Evolutionary conservation across 2,113 vertebrate genomes (phyloP), one percentile per base, ranked within the genome.

Genomic region (Canis aureus): DNA sequence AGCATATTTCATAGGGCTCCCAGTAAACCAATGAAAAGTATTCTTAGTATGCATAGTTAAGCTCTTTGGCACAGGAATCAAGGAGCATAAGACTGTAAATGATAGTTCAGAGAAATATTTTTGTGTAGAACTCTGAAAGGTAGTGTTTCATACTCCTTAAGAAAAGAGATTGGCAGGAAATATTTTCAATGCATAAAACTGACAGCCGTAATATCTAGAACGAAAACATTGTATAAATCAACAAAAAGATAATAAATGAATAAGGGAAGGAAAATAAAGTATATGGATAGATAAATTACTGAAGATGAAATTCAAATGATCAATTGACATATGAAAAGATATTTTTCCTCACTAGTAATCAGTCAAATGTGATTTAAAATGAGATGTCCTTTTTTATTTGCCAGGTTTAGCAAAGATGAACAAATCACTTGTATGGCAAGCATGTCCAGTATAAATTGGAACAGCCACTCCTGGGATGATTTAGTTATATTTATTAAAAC

Each of bases 361-460:
- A 87, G 20, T 87, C 67, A 71, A 87, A 67, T 60, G 8, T 89
- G 66, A 96, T 71, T 82, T 93, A 81, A 92, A 92, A 82, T 90
- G 13, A 78, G 15, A 23, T 76, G 6, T 5, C 32, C 57, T 84
- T 94, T 78, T 74, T 71, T 82, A 67, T 62, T 76, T 35, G 82
- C 35, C 8, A 83, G 8, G 69, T 92, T 90, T 85, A 89, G 35
- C 55, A 92, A 79, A 91, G 11, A 83, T 86, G 53, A 92, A 55
- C 9, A 81, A 76, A 27, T 60, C 23, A 84, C 8, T 69, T 15
- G 32, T 85, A n/a, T 43, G 55, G 38, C 60, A 94, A n/a, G 19
- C 2, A 78, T 81, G 15, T 53, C 86, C 51, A 59, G 11, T 80
- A 23, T 84, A 80, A 85, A 89, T 51, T 89, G 51, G n/a, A 12